Conservation (phyloP, 2,113 vertebrate species). For the Saccopteryx leptura region DNA sequence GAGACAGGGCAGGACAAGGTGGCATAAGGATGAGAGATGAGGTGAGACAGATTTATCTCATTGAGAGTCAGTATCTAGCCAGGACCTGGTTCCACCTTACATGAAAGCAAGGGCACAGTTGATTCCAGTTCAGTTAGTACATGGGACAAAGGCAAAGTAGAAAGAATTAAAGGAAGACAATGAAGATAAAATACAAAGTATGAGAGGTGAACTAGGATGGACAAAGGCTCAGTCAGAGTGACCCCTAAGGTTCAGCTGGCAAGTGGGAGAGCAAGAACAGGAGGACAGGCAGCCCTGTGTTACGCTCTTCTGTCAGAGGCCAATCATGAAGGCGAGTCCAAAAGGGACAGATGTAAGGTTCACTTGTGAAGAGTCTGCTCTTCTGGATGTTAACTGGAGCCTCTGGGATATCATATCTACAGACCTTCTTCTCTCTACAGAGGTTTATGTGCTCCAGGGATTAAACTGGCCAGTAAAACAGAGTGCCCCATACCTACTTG, state of each 20-base stretch:
- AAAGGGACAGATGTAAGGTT: neutral
- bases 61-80: neutral
- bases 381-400: neutral
- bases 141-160: neutral
- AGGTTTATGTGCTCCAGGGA: neutral
- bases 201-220: neutral
- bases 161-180: neutral
- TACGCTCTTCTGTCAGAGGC: neutral
- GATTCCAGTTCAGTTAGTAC: neutral
- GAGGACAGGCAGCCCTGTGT: neutral
- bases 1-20: neutral
- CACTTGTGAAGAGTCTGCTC: neutral
- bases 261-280: neutral
- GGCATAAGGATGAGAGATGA: neutral
- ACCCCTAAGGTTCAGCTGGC: neutral
- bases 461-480: neutral
- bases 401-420: neutral
- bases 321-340: neutral
- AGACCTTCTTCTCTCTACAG: too few relatives aligned
- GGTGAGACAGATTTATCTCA: neutral
- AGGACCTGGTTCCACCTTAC: neutral
- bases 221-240: neutral
- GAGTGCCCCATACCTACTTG: neutral
- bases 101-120: neutral
- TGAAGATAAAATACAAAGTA: neutral